phyloP scores from a whole-genome alignment of 2,113 vertebrate species.

The Coptodon rendalli region DNA sequence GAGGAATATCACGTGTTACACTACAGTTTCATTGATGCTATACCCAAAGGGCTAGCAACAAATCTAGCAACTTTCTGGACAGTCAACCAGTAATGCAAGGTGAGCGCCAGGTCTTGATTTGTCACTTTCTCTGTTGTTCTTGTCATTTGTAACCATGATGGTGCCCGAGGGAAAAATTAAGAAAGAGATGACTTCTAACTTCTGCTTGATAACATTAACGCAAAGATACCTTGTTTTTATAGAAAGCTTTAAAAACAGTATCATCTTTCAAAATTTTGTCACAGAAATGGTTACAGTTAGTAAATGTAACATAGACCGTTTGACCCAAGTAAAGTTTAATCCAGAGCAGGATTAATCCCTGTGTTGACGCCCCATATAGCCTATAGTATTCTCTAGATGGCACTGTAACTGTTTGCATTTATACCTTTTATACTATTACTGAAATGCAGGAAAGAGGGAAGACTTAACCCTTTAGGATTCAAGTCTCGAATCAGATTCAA shows the following conservation, averaged over 20 bases:
- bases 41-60: background rate
- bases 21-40: background rate
- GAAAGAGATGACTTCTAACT: background rate
- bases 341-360: background rate
- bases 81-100: background rate
- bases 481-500: background rate
- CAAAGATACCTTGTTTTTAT: background rate
- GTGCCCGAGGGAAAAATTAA: background rate
- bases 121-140: background rate
- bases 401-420: background rate
- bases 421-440: background rate
- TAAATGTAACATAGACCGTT: background rate
- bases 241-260: background rate
- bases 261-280: background rate
- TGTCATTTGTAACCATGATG: background rate
- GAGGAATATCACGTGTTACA: background rate
- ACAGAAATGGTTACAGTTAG: rapidly evolving
- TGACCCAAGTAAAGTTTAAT: background rate
- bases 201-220: background rate
- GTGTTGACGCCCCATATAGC: background rate
- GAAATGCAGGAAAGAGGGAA: background rate
- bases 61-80: background rate
- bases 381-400: background rate
- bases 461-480: background rate
- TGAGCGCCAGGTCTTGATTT: background rate